Conservation (phyloP, 2,113 vertebrate species). For the Terrapene triunguis region DNA sequence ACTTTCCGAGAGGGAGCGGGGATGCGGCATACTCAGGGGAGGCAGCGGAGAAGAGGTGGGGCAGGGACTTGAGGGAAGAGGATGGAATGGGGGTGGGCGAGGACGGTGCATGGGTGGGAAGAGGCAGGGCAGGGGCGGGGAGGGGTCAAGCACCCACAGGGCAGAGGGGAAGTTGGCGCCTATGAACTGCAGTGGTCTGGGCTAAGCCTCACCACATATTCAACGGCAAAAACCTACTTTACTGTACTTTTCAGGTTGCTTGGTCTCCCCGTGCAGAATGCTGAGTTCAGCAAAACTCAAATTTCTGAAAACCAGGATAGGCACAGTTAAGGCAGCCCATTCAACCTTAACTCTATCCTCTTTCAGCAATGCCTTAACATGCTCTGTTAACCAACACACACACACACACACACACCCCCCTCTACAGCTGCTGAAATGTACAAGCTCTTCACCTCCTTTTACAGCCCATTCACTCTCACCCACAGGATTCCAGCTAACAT, state of each 20-base stretch:
- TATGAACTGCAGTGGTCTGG: background rate
- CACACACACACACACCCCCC: background rate
- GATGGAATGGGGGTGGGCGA: no score
- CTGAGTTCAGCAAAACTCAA: background rate
- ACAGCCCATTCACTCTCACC: background rate
- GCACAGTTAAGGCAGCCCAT: background rate
- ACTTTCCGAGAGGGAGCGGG: no score
- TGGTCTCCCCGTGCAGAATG: background rate
- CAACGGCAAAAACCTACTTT: background rate
- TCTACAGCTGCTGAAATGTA: background rate
- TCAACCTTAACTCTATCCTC: background rate
- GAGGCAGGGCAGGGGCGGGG: no score
- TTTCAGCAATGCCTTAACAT: background rate
- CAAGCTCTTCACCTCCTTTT: background rate
- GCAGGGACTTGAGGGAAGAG: no score
- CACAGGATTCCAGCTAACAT: background rate
- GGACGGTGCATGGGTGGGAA: no score
- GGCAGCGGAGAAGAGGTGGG: no score
- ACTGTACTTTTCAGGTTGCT: background rate
- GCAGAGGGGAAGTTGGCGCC: no score
- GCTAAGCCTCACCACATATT: rapidly evolving
- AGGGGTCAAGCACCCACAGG: no score
- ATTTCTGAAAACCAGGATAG: background rate
- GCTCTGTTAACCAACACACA: background rate
- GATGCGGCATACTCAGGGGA: no score